Evolutionary conservation across 2,113 vertebrate species (phyloP), one percentile per base, ranked within the genome.

Genomic region (Thunnus maccoyii): DNA sequence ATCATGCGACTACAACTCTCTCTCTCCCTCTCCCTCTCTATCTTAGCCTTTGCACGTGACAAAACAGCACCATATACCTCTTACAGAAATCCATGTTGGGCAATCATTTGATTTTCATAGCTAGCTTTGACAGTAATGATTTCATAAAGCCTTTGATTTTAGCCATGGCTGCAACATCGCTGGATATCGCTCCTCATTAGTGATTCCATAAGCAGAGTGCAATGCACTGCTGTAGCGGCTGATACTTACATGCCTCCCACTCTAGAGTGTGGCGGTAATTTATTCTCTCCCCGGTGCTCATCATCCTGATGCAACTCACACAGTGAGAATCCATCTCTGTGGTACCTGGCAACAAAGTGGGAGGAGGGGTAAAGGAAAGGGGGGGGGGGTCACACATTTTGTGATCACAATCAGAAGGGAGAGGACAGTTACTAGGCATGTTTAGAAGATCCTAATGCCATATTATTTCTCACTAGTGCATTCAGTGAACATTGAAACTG

Each of bases 211-310:
- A 83, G 91, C 85, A 82, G 81, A 74, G 87, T 72, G 86, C 81
- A 60, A 76, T 44, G 78, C 76, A 72, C 71, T 55, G 87, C 77
- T 88, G 85, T 87, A 84, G 84, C 75, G 22, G 66, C 85, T 88
- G 82, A 79, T 90, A 86, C 84, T 89, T 88, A 89, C 92, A 90
- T 86, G 88, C 84, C 87, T 93, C 84, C 86, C 84, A 88, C 89
- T 90, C 91, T 67, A 87, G 85, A 86, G 87, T 78, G 82, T 85
- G 72, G 72, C 16, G 25, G 88, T 91, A 91, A 93, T 93, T 89
- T 91, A 93, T 92, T 91, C 92, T 87, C 88, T 83, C 75, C 83
- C 75, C 76, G 61, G 89, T 76, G 75, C 81, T 89, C 89, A 85
- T 92, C 90, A 88, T 92, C 85, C 82, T 69, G 82, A 90, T 88